Evolutionary conservation across 2,113 vertebrate genomes (phyloP), one percentile per base, ranked within the genome.

Genomic region (Rhinopomastus cyanomelas): DNA sequence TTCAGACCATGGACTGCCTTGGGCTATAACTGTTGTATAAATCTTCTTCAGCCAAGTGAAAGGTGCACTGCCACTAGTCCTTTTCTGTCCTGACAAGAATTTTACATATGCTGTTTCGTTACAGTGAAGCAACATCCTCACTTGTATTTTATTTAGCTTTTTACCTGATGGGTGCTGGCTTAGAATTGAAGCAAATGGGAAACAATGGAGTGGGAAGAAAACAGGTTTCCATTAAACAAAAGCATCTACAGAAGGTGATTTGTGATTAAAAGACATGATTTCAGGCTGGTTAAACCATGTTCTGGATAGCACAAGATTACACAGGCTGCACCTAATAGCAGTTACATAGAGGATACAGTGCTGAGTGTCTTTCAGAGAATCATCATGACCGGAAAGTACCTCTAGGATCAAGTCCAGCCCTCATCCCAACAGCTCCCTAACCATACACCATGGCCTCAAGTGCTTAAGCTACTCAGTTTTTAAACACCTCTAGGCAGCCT

Each of bases 1-100:
- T 88, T 79, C 62, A 88, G 74, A 90, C 77, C 62, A 56, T 67
- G 10, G 81, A 44, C 77, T 93, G 90, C 86, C 66, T 91, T 91
- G 77, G 55, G 68, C 66, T 95, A 73, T 37, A 84, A 82, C 69
- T 90, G 87, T 92, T 89, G 36, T 74, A 69, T 66, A 69, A 51
- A 76, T 69, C 42, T 73, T 80, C 29, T 92, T 49, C 76, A 81
- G 84, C 71, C 81, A 93, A 84, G 66, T 64, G 53, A 81, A 84
- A 78, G 51, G 9, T 88, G 72, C 53, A 75, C 84, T 84, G 89
- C 92, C 80, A 74, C 13, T 29, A 81, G 72, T n/a, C 73, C 62
- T 81, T 91, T 81, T 87, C 62, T 93, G 34, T 52, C 81, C 69
- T 73, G 86, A 79, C 29, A n/a, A 13, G 52, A 80, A 76, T 3